Base-by-base conservation (phyloP, 2,797 vertebrate genomes). In the Onychomys torridus region DNA sequence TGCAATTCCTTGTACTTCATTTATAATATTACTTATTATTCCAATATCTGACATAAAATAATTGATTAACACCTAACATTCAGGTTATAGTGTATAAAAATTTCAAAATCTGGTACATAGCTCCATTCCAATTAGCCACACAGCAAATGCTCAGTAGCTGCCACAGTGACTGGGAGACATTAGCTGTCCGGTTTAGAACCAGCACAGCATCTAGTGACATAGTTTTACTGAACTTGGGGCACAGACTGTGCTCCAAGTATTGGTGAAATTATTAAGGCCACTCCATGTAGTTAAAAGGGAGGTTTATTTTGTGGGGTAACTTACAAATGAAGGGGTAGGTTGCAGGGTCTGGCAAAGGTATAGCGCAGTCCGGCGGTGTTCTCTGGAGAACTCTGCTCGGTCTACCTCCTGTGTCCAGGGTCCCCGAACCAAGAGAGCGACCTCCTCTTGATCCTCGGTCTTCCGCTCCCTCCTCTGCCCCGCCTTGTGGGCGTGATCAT, bases 11-110 rank as follows among this genome's bases (percentile, higher is more conserved):
- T 67, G 61, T 85, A n/a, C 43, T 67, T 67, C 49, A 46, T 43
- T 85, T 85, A 34, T 84, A 65, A n/a, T 46, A 49, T 49, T 67
- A 85, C 19, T 12, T 77, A 34, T 63, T n/a, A 96, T 97, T 91
- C 90, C 76, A 79, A 57, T 27, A 63, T 57, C 29, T 13, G 67
- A 69, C 82, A 43, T 85, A 59, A 94, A 88, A 91, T 57, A 61
- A 77, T 25, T 71, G 77, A 77, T 37, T 25, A 85, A 4, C 75
- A 84, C 73, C 16, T 52, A n/a, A 49, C 65, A 71, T 63, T 21
- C 14, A 21, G 59, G 29, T 34, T 65, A 11, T 34, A 32, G 6
- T 84, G 82, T 46, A n/a, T 85, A 85, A 49, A 37, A 85, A 4
- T 46, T 49, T 7, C 83, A 85, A 49, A 67, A 49, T 49, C 61